A percentile compares a stretch with the other conserved stretches of the same genome.
phyloP scores from a whole-genome alignment of 2,888 invertebrate species.

The Scaptomyza reducta region DNA sequence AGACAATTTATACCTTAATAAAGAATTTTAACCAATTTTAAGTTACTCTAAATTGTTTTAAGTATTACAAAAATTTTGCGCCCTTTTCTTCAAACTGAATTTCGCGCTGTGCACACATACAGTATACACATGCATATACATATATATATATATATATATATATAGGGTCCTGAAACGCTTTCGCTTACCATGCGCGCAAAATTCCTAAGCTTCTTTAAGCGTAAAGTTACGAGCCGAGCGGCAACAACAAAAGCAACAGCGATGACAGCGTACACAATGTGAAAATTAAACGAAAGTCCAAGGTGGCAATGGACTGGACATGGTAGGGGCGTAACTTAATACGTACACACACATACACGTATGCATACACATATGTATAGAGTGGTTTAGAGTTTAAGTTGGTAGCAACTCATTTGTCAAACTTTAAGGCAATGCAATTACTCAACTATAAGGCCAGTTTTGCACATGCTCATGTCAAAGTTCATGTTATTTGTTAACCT shows the following conservation, averaged over 20 bases:
- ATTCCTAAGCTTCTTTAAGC: constrained; percentile 65
- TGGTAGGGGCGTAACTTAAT: constrained; percentile 5
- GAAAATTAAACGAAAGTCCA: constrained; percentile 59
- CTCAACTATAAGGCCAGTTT: constrained; percentile 37
- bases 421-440: constrained; percentile 40
- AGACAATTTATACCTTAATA: too few species aligned
- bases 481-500: constrained; percentile 37
- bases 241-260: constrained; percentile 52
- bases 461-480: constrained; percentile 23
- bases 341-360: constrained; percentile 2
- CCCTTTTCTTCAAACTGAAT: too few species aligned
- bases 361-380: not conserved
- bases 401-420: constrained; percentile 40
- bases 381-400: constrained; percentile 20
- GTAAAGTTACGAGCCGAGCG: constrained; percentile 63
- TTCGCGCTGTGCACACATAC: not conserved
- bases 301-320: constrained; percentile 53
- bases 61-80: too few species aligned
- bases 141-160: constrained; percentile 1
- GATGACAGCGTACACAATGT: constrained; percentile 51
- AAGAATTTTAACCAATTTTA: too few species aligned
- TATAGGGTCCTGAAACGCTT: constrained; percentile 31
- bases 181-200: constrained; percentile 55
- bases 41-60: too few species aligned
- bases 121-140: constrained; percentile 3